Conservation (phyloP, 2,113 vertebrate species). For the Hyperopisus bebe region DNA sequence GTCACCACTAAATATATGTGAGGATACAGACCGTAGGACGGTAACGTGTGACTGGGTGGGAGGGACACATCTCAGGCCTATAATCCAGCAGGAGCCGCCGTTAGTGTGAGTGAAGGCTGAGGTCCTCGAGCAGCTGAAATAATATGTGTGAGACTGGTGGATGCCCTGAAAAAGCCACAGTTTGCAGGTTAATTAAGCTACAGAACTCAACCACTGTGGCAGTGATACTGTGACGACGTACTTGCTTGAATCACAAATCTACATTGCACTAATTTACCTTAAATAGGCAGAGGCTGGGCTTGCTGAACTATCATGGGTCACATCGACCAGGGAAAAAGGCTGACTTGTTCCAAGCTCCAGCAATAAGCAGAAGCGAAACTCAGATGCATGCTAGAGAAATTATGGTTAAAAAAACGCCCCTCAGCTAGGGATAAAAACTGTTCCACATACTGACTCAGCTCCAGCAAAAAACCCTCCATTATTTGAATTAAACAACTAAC, state of each 20-base stretch:
- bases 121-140: not conserved
- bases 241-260: not conserved
- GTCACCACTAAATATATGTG: conserved; percentile 53
- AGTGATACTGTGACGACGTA: not conserved
- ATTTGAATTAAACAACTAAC: not conserved
- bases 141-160: not conserved
- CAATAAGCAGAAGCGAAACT: not conserved
- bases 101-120: conserved; percentile 17
- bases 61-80: conserved; percentile 32
- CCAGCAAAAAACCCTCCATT: not conserved
- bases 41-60: conserved; percentile 42
- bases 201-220: not conserved
- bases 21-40: conserved; percentile 40
- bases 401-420: not conserved
- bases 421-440: not conserved
- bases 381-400: not conserved
- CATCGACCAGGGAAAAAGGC: not conserved
- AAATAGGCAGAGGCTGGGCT: not conserved
- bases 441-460: not conserved
- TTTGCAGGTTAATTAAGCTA: not conserved
- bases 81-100: not conserved
- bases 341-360: not conserved
- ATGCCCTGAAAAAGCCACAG: not conserved
- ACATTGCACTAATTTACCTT: not conserved
- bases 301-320: not conserved